A percentile compares a stretch with the other conserved stretches of the same genome.
Evolutionary conservation across 2,113 vertebrate genomes (phyloP).

Genomic region (Psammodynastes pulverulentus): DNA sequence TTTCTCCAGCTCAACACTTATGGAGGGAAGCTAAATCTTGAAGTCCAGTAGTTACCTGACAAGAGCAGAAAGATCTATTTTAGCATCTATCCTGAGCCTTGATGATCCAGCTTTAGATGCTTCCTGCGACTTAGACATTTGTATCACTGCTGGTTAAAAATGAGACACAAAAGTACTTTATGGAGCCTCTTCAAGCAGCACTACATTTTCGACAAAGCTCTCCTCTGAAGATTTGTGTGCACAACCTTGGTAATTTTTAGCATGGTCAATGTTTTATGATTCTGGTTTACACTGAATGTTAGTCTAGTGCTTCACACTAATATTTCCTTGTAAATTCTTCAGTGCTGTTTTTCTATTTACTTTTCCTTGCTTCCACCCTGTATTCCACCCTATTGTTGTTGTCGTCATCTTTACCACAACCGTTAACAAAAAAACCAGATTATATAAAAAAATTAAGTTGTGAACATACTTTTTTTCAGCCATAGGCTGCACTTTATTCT

Average conservation of each 20-base stretch:
- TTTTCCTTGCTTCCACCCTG: not conserved
- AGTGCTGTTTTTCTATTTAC: not conserved
- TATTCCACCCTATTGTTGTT: not conserved
- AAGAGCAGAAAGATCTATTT: not conserved
- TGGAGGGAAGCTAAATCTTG: not conserved
- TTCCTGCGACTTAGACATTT: not conserved
- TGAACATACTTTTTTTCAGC: not conserved
- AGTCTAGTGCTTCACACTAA: not conserved
- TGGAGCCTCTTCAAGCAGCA: not conserved
- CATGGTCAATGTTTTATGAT: not conserved
- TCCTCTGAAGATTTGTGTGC: not conserved
- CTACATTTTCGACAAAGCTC: not conserved
- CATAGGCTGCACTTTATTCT: not conserved
- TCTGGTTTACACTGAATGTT: not conserved
- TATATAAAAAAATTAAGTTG: not conserved
- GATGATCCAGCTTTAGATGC: not conserved
- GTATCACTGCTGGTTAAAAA: not conserved
- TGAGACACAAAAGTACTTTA: not conserved
- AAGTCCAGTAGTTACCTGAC: not conserved
- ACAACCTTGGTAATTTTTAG: not conserved
- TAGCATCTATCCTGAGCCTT: not conserved
- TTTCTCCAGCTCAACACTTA: not conserved
- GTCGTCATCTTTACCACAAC: not conserved
- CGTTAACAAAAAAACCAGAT: not conserved
- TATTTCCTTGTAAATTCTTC: not conserved